Evolutionary conservation across 2,797 vertebrate species (phyloP), one percentile per base, ranked within the genome.

Genomic region (Benthosema pterotum): DNA sequence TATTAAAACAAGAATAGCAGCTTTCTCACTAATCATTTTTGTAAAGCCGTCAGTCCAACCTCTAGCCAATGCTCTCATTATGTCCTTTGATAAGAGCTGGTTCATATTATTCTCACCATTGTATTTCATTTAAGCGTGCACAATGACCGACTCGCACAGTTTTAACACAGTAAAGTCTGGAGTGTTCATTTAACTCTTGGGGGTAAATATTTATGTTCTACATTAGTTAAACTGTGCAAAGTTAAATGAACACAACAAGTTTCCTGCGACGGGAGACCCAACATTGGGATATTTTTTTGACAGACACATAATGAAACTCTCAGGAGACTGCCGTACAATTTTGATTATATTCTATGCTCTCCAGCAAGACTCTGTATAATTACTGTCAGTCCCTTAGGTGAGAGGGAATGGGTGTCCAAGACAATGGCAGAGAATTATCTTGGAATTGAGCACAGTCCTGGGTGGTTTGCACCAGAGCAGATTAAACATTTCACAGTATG

Each of bases 351-450:
- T 71, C 62, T 22, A 52, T 45, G 53, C 69, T 78, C 70, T 72
- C 22, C 52, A 42, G 57, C 54, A 56, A 76, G 81, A 78, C 7
- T 7, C 32, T 38, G 32, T 59, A 71, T 77, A 76, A 86, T 85
- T 83, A 75, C 65, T 19, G 71, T 60, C 63, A 75, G 53, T 67
- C 75, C 78, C 82, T 60, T 59, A 67, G 79, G 74, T 71, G 42
- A 74, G n/a, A 14, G 63, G 63, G 71, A 62, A 86, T 76, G 60
- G 78, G 72, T 57, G 62, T 67, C 53, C 38, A 43, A 58, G 67
- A 75, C 54, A 60, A 48, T 57, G 57, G 17, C 54, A 43, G 42
- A 65, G 56, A 63, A 59, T 60, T 57, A 63, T 49, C 67, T 55
- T 66, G 56, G 54, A 71, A 46, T 57, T 52, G 17, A 60, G 49